These are phyloP conservation scores for Albula goreensis DNA, from an alignment of 2,113 vertebrate genomes.

Conservation along the genomic window DNA sequence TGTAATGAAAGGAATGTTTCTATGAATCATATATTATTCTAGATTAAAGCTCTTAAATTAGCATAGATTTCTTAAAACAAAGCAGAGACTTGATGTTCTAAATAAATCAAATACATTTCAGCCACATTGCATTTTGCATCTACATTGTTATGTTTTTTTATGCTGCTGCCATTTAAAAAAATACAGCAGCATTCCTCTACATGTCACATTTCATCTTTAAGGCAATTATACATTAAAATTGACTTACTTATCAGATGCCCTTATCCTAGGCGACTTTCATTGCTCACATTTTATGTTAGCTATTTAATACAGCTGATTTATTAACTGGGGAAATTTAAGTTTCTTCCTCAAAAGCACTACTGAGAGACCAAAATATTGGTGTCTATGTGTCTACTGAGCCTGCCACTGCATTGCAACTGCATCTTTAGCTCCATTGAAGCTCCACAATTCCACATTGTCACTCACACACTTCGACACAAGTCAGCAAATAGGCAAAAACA, in stretches of 20 bases:
- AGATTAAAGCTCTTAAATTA: slow-evolving; percentile 11
- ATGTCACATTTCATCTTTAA: background rate
- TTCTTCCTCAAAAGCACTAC: background rate
- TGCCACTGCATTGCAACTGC: background rate
- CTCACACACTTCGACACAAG: background rate
- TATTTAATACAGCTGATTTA: background rate
- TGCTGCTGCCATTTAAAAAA: background rate
- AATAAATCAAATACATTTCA: background rate
- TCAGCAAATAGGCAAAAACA: background rate
- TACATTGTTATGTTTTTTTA: background rate
- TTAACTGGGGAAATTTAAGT: background rate
- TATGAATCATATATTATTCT: background rate
- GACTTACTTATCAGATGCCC: background rate
- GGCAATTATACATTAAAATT: background rate
- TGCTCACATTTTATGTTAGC: background rate
- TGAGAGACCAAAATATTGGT: background rate
- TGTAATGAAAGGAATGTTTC: background rate
- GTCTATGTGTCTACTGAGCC: background rate
- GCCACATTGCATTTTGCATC: background rate
- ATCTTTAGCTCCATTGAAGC: background rate
- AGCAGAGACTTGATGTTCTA: background rate
- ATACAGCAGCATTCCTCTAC: background rate
- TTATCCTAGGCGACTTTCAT: background rate
- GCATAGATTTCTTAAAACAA: background rate
- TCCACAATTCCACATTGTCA: background rate